Percentiles rank a stretch among this genome's conserved stretches.
phyloP scores from a whole-genome alignment of 2,113 vertebrate genomes.

The Aythya baeri region DNA sequence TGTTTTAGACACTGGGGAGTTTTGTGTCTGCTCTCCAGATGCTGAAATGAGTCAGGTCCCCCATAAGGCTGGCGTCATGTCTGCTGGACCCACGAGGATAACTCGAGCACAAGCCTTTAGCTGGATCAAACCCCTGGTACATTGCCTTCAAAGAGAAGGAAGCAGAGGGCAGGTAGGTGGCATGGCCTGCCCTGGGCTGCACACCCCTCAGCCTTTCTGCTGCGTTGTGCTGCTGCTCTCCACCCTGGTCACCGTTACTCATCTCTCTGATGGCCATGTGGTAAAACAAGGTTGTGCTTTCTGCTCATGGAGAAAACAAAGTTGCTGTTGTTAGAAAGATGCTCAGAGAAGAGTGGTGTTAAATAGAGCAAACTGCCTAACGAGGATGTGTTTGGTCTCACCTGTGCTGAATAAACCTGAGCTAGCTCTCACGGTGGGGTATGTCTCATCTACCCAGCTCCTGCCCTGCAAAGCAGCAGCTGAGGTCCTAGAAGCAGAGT shows the following conservation, averaged over 20 bases:
- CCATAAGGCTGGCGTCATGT: fast-evolving
- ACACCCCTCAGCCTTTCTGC: not conserved
- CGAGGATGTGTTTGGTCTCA: fast-evolving
- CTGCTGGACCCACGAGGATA: not conserved
- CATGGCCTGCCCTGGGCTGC: not conserved
- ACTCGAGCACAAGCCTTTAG: not conserved
- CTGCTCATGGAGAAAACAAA: not conserved
- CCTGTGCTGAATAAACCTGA: not conserved
- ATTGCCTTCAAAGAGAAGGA: not conserved
- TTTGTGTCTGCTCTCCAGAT: not conserved
- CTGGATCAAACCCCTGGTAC: not conserved
- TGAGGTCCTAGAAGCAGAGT: not conserved
- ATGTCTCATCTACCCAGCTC: not conserved
- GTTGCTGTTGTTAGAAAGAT: not conserved
- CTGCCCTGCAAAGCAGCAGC: not conserved
- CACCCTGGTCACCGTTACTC: not conserved
- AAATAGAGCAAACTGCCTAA: not conserved
- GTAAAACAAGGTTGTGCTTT: not conserved
- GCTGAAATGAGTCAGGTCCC: not conserved
- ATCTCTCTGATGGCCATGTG: not conserved
- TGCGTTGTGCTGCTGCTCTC: not conserved
- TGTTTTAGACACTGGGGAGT: not conserved
- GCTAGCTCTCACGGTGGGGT: fast-evolving
- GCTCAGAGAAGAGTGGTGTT: not conserved
- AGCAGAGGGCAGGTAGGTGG: not conserved